Evolutionary conservation across 2,888 invertebrate species (phyloP).

Genomic region (Dicyrtomina minuta): DNA sequence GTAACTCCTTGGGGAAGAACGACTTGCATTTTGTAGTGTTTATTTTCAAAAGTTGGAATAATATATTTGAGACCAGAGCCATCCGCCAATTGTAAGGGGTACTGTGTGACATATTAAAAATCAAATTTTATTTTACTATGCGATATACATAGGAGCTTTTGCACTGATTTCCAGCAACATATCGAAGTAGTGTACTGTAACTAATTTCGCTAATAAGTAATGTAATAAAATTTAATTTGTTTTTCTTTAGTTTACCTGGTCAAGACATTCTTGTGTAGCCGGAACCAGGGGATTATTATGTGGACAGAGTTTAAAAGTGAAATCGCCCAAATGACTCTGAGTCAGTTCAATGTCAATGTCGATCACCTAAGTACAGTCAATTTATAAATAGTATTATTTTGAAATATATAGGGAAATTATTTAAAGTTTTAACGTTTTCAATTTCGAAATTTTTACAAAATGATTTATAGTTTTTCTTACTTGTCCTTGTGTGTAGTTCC

Average conservation of each 20-base stretch:
- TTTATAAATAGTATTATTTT: no score
- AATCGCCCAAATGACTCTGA: conserved; percentile 42
- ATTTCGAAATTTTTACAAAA: no score
- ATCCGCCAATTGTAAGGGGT: conserved; percentile 48
- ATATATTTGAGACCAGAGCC: not conserved
- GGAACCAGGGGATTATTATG: conserved; percentile 53
- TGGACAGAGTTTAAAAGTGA: conserved; percentile 55
- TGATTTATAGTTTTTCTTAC: conserved; percentile 10
- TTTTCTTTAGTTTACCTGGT: no score
- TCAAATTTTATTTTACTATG: no score
- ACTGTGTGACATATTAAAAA: no score
- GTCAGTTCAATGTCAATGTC: conserved; percentile 45
- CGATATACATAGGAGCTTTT: no score
- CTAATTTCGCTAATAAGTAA: no score
- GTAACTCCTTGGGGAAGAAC: conserved; percentile 12
- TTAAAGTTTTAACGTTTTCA: not conserved
- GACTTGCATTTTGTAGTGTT: not conserved
- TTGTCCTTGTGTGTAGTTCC: conserved; percentile 37
- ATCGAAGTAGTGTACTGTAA: no score
- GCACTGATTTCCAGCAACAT: no score
- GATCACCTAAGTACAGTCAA: not conserved
- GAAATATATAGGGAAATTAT: no score
- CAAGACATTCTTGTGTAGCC: conserved; percentile 55
- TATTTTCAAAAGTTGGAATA: not conserved
- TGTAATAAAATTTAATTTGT: no score